Evolutionary conservation across 1,140 invertebrate genomes (phyloP), one percentile per base, ranked within the genome.

Genomic region (Rhagoletis pomonella): DNA sequence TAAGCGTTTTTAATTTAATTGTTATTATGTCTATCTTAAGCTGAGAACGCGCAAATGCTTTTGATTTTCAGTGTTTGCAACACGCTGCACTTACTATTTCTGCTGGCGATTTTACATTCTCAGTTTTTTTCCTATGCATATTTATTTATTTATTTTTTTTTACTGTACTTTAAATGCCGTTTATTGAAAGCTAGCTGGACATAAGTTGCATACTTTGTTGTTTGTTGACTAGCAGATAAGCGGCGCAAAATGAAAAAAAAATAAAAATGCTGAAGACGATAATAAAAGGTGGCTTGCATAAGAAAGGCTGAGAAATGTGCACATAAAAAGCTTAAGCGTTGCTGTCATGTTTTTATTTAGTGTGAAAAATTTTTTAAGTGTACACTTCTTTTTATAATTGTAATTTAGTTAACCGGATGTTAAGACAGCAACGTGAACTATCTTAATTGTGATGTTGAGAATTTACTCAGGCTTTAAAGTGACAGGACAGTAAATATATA

Each of bases 1-100:
- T 85, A 85, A 85, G 84, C 84, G 84, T 85, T 85, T 81, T 85
- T 85, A 85, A 85, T 85, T 60, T 85, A 85, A 85, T 85, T 85
- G 84, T 85, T 85, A 85, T 85, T 85, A 85, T 59, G 84, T 85
- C 59, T 59, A 9, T 19, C 73, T 81, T 81, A 55, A 81, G 73
- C 47, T 17, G 73, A n/a, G 73, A 50, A 55, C 47, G n/a, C 73
- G 47, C 47, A 58, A 81, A 81, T 81, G 73, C 73, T 60, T 42
- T 85, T 60, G 55, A 62, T 85, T 85, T 85, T 85, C 50, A 85
- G 60, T 85, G 84, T 47, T 62, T 73, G 67, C 42, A 73, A 73
- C 42, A 73, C 67, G 67, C 67, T 47, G 44, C 67, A 44, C 12
- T 73, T 3, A 42, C 67, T 73, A 4, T 42, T 85, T 29, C 44